Evolutionary conservation across 2,797 vertebrate genomes (phyloP), one percentile per base, ranked within the genome.

Genomic region (Phrynocephalus vlangalii): DNA sequence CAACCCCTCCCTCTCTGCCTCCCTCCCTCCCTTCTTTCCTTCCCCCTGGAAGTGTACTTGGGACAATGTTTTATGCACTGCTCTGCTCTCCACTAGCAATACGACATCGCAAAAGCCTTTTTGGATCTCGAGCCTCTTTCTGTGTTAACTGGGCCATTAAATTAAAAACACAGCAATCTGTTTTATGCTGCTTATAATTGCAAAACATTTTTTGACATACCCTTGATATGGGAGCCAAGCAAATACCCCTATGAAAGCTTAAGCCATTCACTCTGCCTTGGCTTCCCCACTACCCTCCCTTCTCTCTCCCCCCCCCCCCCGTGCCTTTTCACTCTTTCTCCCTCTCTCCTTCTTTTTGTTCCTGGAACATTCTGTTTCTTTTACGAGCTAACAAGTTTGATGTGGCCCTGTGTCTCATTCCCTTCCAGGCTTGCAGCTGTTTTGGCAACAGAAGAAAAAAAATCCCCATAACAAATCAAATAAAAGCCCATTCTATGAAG

Each of bases 381-480:
- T 96, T 94, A 96, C 30, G 77, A 96, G 93, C 96, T 97, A 97
- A 97, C 95, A 97, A 97, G 97, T 97, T 97, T 97, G 96, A 97
- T 98, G 97, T 97, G 96, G 97, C 93, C 94, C 92, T 95, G 90
- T 95, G 96, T 97, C 95, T 97, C 94, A 96, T 97, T 97, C 95
- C 94, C 95, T 97, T 97, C 96, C 96, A 97, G 96, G 96, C 96
- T 96, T 97, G 96, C 97, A 97, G 97, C 97, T 97, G 97, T 97
- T 98, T 98, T 97, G 97, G 97, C 97, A 97, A 96, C 95, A 97
- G 96, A 97, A 97, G 94, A 97, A 97, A 88, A 85, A 88, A 97
- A 97, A 96, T 97, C 94, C 96, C 96, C 95, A 95, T 97, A 97
- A 97, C 97, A 97, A 97, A 97, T 97, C 97, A 97, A 97, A 97